Conservation (phyloP, 1,140 invertebrate species). For the Anagrus nilaparvatae region DNA sequence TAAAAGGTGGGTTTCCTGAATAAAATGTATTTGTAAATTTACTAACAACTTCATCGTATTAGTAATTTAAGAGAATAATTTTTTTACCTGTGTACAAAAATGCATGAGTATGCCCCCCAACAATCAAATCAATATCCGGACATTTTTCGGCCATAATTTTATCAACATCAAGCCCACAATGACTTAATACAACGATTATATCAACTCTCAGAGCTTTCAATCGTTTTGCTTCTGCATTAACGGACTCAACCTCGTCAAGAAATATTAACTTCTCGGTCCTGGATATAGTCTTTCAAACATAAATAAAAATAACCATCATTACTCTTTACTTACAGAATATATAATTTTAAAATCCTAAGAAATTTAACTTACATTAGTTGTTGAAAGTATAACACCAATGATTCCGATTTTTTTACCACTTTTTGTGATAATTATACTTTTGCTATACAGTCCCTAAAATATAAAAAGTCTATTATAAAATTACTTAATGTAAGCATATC, state of each 20-base stretch:
- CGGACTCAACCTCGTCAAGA: conserved; percentile 54
- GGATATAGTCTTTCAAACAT: background rate
- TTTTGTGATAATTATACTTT: conserved; percentile 48
- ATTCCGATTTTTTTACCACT: conserved; percentile 62
- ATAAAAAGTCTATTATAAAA: too few relatives aligned
- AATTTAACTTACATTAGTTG: conserved; percentile 51
- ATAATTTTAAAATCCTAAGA: background rate
- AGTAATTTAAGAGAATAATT: background rate
- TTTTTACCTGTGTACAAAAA: conserved; percentile 54
- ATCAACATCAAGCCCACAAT: conserved; percentile 65
- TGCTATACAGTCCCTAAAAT: conserved; percentile 42
- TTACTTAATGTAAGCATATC: too few relatives aligned
- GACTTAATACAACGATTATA: conserved; percentile 71
- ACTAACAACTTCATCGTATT: background rate
- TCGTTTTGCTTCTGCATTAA: conserved; percentile 52
- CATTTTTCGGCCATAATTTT: conserved; percentile 54
- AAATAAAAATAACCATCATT: conserved; percentile 3
- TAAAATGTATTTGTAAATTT: background rate
- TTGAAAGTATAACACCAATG: conserved; percentile 66
- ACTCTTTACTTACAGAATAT: background rate
- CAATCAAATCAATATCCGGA: conserved; percentile 63
- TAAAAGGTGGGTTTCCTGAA: conserved; percentile 41
- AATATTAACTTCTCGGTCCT: conserved; percentile 52
- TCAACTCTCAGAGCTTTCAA: conserved; percentile 53
- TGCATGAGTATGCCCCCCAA: conserved; percentile 80